Conservation (phyloP, 2,113 vertebrate genomes). For the Pelecanus crispus region DNA sequence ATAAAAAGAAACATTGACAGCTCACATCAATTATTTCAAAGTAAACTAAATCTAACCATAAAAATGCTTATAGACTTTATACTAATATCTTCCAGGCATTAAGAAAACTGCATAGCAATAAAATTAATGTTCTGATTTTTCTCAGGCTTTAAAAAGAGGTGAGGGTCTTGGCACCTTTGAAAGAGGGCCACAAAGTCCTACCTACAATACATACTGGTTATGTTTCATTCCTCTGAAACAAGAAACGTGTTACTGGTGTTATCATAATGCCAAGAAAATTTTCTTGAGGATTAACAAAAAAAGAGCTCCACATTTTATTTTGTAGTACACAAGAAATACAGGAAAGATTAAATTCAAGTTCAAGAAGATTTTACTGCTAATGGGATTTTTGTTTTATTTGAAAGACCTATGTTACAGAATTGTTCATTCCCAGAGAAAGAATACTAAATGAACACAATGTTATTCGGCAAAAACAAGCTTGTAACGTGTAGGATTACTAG, state of each 20-base stretch:
- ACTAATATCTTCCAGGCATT: background rate
- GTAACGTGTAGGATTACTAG: conserved; percentile 70
- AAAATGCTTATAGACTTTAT: background rate
- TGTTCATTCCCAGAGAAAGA: conserved; percentile 67
- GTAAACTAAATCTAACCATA: background rate
- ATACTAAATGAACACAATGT: conserved; percentile 76
- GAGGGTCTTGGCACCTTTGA: background rate
- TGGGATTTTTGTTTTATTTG: conserved; percentile 42
- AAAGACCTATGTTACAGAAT: conserved; percentile 59
- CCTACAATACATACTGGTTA: background rate
- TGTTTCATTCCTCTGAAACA: background rate
- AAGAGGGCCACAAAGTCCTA: background rate
- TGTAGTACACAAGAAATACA: conserved; percentile 58
- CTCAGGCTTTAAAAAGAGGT: background rate
- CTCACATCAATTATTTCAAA: background rate
- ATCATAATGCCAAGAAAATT: background rate
- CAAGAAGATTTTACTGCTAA: conserved; percentile 50
- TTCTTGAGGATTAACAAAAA: conserved; percentile 45
- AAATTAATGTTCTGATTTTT: background rate
- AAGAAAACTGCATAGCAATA: background rate
- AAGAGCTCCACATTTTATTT: conserved; percentile 55
- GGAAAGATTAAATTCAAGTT: conserved; percentile 70
- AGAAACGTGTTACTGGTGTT: background rate
- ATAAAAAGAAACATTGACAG: background rate
- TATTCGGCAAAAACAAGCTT: conserved; percentile 55